Percentiles rank a stretch among this genome's conserved stretches.
Conservation (phyloP, 2,113 vertebrate species). For the Emydocephalus ijimae region DNA sequence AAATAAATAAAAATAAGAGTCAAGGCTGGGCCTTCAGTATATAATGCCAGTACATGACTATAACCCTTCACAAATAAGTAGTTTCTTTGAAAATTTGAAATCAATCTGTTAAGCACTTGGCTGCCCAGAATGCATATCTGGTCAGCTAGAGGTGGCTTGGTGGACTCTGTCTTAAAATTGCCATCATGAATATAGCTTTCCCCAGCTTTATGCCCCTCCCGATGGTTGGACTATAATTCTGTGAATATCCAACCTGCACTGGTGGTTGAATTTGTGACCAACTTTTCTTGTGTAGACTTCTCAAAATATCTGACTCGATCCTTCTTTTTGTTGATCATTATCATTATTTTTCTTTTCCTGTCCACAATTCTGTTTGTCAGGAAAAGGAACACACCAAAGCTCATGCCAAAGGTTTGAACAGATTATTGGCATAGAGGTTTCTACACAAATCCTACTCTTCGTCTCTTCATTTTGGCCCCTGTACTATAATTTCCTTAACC, state of each 20-base stretch:
- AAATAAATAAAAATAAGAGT: not conserved
- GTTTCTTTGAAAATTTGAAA: not conserved
- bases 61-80: not conserved
- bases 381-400: not conserved
- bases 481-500: not conserved
- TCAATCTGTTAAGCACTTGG: not conserved
- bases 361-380: not conserved
- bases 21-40: not conserved
- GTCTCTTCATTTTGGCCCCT: not conserved
- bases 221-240: not conserved
- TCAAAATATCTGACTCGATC: conserved; percentile 20
- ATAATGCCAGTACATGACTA: not conserved
- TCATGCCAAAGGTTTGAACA: not conserved
- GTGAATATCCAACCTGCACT: not conserved
- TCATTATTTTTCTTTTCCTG: not conserved
- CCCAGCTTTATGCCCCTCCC: not conserved
- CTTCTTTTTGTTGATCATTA: not conserved
- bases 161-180: not conserved
- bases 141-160: not conserved
- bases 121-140: not conserved
- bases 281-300: conserved; percentile 28
- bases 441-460: not conserved
- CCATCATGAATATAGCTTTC: not conserved
- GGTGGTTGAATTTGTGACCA: not conserved
- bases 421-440: not conserved